Evolutionary conservation across 2,113 vertebrate genomes (phyloP).

Genomic region (Scolopax mira): DNA sequence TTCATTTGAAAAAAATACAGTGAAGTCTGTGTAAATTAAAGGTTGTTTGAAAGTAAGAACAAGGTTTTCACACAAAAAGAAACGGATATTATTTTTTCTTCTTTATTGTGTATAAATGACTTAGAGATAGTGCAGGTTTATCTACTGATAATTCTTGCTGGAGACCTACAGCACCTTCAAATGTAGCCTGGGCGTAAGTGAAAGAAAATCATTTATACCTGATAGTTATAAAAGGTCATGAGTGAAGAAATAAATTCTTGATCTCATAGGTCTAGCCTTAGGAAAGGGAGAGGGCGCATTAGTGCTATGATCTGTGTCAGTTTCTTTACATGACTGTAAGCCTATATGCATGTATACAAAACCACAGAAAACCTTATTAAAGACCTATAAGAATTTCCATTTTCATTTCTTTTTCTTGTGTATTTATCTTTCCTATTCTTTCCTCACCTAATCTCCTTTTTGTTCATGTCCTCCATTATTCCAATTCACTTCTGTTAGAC

Average conservation of each 20-base stretch:
- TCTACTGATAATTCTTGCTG: conserved; percentile 33
- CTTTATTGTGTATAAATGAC: not conserved
- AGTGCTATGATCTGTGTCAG: not conserved
- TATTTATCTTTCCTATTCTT: not conserved
- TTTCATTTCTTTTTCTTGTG: not conserved
- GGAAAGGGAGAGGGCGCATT: not conserved
- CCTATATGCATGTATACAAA: not conserved
- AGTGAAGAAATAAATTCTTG: conserved; percentile 21
- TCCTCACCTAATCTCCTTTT: not conserved
- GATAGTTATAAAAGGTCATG: conserved; percentile 43
- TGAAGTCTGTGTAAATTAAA: not conserved
- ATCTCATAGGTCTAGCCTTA: not conserved
- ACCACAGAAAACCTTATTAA: not conserved
- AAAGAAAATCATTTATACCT: conserved; percentile 65
- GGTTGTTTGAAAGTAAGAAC: not conserved
- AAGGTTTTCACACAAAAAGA: not conserved
- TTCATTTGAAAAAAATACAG: not conserved
- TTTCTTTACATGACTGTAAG: not conserved
- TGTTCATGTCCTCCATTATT: not conserved
- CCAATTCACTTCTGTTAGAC: not conserved
- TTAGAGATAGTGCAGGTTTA: not conserved
- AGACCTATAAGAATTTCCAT: not conserved
- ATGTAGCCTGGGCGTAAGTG: conserved; percentile 6
- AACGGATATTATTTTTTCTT: not conserved
- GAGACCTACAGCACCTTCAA: conserved; percentile 45